Conservation (phyloP, 2,888 invertebrate species). For the Sesia bembeciformis region DNA sequence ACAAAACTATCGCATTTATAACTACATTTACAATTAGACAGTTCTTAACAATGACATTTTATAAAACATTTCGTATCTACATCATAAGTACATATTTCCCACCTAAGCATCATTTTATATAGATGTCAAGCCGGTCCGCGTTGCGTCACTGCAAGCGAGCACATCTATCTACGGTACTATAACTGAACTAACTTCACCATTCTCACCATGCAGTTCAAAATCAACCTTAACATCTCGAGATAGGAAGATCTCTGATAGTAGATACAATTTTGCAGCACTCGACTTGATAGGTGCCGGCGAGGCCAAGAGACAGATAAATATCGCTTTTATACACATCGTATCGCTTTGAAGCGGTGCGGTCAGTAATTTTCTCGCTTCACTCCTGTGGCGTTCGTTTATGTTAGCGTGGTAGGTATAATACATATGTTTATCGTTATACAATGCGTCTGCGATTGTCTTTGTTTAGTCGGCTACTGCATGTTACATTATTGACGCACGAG, state of each 20-base stretch:
- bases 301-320: conserved; percentile 54
- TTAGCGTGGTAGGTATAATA: too few relatives aligned
- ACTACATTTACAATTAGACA: too few relatives aligned
- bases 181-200: conserved; percentile 10
- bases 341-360: conserved; percentile 42
- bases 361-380: conserved; percentile 25
- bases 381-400: conserved; percentile 5
- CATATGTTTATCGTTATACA: conserved; percentile 11
- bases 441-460: conserved; percentile 14
- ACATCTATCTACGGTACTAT: conserved; percentile 32
- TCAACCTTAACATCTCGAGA: conserved; percentile 8
- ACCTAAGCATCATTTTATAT: neutral
- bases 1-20: too few relatives aligned
- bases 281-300: conserved; percentile 41
- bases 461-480: conserved; percentile 4
- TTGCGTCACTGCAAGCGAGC: conserved; percentile 43
- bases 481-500: neutral
- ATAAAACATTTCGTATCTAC: too few relatives aligned
- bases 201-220: conserved; percentile 10
- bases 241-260: conserved; percentile 6
- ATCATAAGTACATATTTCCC: neutral
- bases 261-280: conserved; percentile 15
- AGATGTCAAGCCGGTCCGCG: conserved; percentile 20
- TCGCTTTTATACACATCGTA: conserved; percentile 25
- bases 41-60: too few relatives aligned